phyloP scores from a whole-genome alignment of 2,888 invertebrate species.

The Argyra leucocephala region DNA sequence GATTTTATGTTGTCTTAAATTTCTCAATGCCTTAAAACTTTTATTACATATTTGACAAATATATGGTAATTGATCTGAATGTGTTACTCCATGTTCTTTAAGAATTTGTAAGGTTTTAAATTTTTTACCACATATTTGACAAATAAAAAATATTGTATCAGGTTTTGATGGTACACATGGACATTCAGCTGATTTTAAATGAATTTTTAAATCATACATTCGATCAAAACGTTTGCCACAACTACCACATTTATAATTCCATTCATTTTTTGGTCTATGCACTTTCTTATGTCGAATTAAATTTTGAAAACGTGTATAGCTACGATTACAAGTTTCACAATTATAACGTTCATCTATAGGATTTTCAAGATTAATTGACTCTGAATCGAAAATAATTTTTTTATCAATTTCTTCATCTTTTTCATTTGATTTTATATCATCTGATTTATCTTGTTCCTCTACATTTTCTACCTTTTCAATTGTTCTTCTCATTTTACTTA shows the following conservation, averaged over 20 bases:
- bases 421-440: background rate
- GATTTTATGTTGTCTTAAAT: slow-evolving; percentile 38
- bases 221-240: slow-evolving; percentile 24
- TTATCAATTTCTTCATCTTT: too few relatives aligned
- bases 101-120: slow-evolving; percentile 20
- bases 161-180: slow-evolving; percentile 2
- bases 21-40: slow-evolving; percentile 23
- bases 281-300: slow-evolving; percentile 17
- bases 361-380: background rate
- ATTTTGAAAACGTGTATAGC: slow-evolving; percentile 19
- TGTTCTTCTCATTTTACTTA: background rate
- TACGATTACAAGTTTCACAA: slow-evolving; percentile 20
- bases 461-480: background rate
- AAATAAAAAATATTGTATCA: slow-evolving; percentile 20
- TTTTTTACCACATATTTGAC: slow-evolving; percentile 21
- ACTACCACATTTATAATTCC: slow-evolving; percentile 26
- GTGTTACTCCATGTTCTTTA: slow-evolving; percentile 19
- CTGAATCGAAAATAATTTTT: background rate
- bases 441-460: background rate
- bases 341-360: slow-evolving; percentile 14
- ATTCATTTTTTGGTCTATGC: slow-evolving; percentile 19
- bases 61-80: slow-evolving; percentile 20
- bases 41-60: slow-evolving; percentile 23
- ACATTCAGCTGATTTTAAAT: slow-evolving; percentile 20
- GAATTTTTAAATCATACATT: slow-evolving; percentile 23